Conservation (phyloP, 2,113 vertebrate species). For the Indri indri region DNA sequence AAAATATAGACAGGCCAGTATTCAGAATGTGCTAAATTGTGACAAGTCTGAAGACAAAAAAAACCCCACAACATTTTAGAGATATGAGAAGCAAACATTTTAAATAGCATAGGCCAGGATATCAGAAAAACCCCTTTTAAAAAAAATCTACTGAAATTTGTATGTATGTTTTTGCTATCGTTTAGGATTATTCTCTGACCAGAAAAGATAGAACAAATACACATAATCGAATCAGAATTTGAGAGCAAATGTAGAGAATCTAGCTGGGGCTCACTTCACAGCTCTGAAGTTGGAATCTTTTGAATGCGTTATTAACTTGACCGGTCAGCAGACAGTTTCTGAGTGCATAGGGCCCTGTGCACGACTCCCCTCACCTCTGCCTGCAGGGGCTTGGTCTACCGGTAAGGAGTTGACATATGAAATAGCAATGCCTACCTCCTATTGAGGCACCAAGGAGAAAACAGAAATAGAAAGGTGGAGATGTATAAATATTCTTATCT, state of each 20-base stretch:
- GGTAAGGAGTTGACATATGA: neutral
- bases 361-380: too few relatives aligned
- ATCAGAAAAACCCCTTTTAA: neutral
- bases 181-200: neutral
- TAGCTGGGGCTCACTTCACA: neutral
- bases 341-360: neutral
- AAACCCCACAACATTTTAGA: neutral
- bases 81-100: neutral
- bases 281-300: neutral
- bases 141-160: neutral
- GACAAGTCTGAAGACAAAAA: neutral
- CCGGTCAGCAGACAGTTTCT: neutral
- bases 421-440: neutral
- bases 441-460: neutral
- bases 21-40: neutral
- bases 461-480: neutral
- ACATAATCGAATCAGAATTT: neutral
- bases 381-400: neutral
- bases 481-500: neutral
- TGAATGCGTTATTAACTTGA: neutral
- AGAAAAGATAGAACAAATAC: neutral
- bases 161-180: too few relatives aligned
- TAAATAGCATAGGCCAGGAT: neutral
- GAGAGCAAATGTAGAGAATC: neutral
- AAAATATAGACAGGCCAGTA: neutral